Conservation (phyloP, 2,888 invertebrate species). For the Metallyticus violacea region DNA sequence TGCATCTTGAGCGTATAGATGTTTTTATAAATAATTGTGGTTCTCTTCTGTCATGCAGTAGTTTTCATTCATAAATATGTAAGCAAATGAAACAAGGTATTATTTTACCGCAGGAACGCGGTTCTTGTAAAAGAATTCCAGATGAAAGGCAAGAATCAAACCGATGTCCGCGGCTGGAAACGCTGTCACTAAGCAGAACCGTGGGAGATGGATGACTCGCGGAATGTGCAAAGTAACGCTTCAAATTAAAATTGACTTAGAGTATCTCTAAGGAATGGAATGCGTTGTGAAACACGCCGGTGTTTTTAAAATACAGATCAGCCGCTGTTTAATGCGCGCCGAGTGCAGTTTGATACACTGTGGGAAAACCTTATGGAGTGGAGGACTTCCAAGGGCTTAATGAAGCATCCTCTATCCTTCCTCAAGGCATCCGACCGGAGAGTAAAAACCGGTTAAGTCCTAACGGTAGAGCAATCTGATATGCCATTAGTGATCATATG, state of each 20-base stretch:
- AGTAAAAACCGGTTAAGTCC: background rate
- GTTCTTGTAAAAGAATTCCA: background rate
- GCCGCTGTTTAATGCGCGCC: background rate
- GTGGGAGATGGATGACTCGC: background rate
- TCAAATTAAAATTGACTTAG: conserved; percentile 13
- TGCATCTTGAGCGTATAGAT: too few relatives aligned
- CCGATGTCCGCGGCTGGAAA: background rate
- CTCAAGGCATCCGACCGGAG: background rate
- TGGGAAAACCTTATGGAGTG: background rate
- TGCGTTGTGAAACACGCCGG: background rate
- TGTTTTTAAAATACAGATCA: background rate
- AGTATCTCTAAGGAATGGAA: background rate
- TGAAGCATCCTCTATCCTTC: background rate
- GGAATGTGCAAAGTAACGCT: conserved; percentile 5
- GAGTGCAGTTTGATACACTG: background rate
- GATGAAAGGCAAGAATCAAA: too few relatives aligned
- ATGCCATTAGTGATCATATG: background rate
- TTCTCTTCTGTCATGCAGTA: too few relatives aligned
- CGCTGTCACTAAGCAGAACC: background rate
- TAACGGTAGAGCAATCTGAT: background rate
- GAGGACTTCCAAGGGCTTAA: background rate
- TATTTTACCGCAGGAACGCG: background rate
- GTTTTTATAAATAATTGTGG: too few relatives aligned
- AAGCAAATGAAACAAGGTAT: background rate
- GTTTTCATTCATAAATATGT: background rate